Evolutionary conservation across 2,113 vertebrate species (phyloP).

Genomic region (Cyprinodon tularosa): DNA sequence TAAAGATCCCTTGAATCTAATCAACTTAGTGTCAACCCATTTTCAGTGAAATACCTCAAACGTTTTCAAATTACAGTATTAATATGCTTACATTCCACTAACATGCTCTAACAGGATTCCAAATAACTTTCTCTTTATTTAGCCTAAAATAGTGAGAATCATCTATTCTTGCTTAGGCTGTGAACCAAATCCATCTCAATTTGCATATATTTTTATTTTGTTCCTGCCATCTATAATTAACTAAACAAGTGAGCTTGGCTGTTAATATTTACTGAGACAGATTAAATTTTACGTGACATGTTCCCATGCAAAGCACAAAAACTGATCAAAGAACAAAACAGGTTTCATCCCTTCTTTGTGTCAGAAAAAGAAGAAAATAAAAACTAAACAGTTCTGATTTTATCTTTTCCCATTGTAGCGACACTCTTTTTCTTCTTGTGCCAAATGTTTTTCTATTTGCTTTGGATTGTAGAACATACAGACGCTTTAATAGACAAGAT

Average conservation of each 20-base stretch:
- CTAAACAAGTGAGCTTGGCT: neutral
- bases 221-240: constrained; percentile 26
- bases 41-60: too few species aligned
- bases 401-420: constrained; percentile 2
- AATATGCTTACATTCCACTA: too few species aligned
- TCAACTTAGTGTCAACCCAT: too few species aligned
- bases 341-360: neutral
- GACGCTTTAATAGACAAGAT: constrained; percentile 19
- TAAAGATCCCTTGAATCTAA: too few species aligned
- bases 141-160: neutral
- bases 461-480: constrained; percentile 10
- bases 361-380: neutral
- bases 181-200: neutral
- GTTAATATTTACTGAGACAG: neutral
- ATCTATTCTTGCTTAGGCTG: neutral
- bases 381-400: neutral
- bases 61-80: neutral
- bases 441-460: constrained; percentile 5
- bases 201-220: neutral
- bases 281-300: neutral
- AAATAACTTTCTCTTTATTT: too few species aligned
- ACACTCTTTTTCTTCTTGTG: constrained; percentile 11
- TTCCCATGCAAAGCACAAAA: neutral
- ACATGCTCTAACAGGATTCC: too few species aligned
- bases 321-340: neutral